These are phyloP conservation scores for Alfaro cultratus DNA, from an alignment of 2,797 vertebrate species.

Conservation along the genomic window DNA sequence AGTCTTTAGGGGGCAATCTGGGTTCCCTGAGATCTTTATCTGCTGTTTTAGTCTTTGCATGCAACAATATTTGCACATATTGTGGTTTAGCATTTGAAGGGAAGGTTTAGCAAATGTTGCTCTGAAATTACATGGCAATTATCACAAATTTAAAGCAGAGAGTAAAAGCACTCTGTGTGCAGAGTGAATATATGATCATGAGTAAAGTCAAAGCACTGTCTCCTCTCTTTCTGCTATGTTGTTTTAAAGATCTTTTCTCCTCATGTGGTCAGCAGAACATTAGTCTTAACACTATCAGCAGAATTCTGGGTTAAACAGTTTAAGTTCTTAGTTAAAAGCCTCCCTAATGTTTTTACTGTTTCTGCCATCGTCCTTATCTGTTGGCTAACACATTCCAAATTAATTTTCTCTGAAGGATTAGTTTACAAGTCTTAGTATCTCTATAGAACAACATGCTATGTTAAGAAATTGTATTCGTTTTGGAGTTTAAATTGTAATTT, in stretches of 20 bases:
- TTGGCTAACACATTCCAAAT: neutral
- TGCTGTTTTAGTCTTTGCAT: slow-evolving; percentile 2
- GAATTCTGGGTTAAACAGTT: neutral
- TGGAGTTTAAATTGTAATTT: neutral
- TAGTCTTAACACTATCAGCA: neutral
- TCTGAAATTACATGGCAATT: slow-evolving; percentile 1
- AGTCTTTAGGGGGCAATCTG: slow-evolving; percentile 23
- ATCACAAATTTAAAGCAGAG: neutral
- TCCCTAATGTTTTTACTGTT: neutral
- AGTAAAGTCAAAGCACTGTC: neutral
- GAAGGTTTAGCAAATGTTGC: neutral
- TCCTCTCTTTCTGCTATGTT: neutral
- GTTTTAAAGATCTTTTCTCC: neutral
- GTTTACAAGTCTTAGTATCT: neutral
- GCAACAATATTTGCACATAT: neutral
- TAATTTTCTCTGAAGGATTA: neutral
- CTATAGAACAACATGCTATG: neutral
- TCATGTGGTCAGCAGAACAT: neutral
- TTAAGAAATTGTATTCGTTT: neutral
- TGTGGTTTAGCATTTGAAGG: neutral
- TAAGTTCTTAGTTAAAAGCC: neutral
- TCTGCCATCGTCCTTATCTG: neutral
- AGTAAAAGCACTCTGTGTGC: neutral
- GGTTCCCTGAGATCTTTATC: slow-evolving; percentile 16
- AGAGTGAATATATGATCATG: neutral